Percentiles rank a stretch among this genome's conserved stretches.
Evolutionary conservation across 2,888 invertebrate species (phyloP).

Genomic region (Hoplodrina blanda): DNA sequence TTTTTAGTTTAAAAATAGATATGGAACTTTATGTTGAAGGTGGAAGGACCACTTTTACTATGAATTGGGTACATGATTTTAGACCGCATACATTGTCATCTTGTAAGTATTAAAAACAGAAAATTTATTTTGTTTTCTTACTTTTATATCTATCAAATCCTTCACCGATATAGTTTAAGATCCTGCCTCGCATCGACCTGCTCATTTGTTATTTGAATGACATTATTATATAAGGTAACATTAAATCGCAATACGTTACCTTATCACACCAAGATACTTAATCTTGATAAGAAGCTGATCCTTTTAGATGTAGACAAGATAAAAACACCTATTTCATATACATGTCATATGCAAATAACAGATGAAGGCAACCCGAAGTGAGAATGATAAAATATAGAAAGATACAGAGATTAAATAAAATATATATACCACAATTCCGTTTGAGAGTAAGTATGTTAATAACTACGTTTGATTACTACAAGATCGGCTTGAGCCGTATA

Average conservation of each 20-base stretch:
- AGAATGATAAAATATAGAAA: slow-evolving; percentile 1
- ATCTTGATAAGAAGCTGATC: too few species aligned
- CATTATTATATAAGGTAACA: background rate
- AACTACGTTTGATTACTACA: slow-evolving; percentile 30
- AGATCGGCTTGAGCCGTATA: slow-evolving; percentile 41
- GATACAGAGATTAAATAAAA: background rate
- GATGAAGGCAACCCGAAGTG: background rate
- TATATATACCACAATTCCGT: slow-evolving; percentile 26
- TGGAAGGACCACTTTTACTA: too few species aligned
- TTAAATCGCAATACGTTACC: background rate
- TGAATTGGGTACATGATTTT: too few species aligned
- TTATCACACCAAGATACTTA: background rate
- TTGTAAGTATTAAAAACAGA: background rate
- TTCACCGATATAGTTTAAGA: background rate
- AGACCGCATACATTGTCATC: too few species aligned
- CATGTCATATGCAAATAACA: background rate
- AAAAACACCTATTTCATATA: too few species aligned
- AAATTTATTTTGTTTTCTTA: background rate
- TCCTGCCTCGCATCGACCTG: background rate
- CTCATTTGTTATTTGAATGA: slow-evolving; percentile 5
- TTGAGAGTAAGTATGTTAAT: slow-evolving; percentile 34
- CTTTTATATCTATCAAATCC: slow-evolving; percentile 31
- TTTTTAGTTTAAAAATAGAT: background rate
- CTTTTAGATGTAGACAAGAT: too few species aligned
- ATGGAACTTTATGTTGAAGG: too few species aligned